Base-by-base conservation (phyloP, 1,140 invertebrate species). In the Heliconius hermathena region DNA sequence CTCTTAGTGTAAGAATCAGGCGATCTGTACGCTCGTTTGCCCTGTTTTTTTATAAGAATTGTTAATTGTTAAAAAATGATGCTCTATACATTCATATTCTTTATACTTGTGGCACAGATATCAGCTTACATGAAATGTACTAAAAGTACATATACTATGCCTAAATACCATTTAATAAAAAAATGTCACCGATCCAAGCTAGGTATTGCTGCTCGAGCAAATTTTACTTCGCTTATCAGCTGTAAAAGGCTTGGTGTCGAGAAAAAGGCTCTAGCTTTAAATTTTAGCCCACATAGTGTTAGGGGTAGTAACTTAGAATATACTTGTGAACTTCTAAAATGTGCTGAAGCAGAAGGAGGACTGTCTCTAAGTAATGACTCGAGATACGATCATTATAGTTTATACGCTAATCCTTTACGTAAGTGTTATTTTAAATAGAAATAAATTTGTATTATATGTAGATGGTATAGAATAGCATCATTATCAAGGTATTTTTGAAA, bases 241-340 rank as follows among this genome's bases (percentile, higher is more conserved):
- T 97, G 96, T 83, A 92, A 93, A 73, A 83, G 94, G 74, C 95
- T 96, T 81, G 96, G 95, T 3, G 83, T 93, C 2, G 90, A 95
- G 80, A 96, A 95, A 84, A 95, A 93, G 71, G 96, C 95, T n/a
- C 85, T 97, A 36, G 96, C 96, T 1, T 94, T 97, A 38, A 97
- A 97, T 91, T 97, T 95, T 82, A 95, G 95, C 78, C 93, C 92
- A 54, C 83, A 83, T 38, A 82, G 71, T 22, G 33, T 86, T 74
- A 85, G 82, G 29, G 8, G 5, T 13, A 74, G 71, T 49, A 72
- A 86, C 83, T 60, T 88, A 84, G 90, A 91, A 74, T 95, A 91
- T 82, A 91, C 89, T 0, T 96, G 95, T 81, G 92, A 95, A 81
- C 88, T 96, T 3, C 85, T 96, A 3, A 94, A 95, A n/a, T 97